Evolutionary conservation across 1,140 invertebrate species (phyloP).

Genomic region (Teleogryllus occipitalis): DNA sequence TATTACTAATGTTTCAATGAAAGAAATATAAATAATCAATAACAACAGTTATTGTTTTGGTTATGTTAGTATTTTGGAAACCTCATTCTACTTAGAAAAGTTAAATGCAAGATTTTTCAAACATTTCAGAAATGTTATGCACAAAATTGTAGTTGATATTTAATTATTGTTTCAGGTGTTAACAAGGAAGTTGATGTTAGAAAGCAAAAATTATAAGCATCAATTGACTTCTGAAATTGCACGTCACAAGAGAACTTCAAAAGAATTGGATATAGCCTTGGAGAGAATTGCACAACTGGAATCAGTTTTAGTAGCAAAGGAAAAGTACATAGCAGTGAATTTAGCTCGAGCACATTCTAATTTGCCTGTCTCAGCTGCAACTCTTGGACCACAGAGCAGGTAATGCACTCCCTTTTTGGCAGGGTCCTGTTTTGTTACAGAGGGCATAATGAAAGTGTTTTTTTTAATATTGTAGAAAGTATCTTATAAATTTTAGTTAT

Average conservation of each 20-base stretch:
- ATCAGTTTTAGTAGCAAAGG: conserved; percentile 38
- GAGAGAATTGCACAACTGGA: conserved; percentile 49
- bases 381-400: background rate
- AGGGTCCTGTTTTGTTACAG: too few relatives aligned
- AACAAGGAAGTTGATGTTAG: conserved; percentile 55
- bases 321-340: conserved; percentile 10
- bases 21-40: too few relatives aligned
- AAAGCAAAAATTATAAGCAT: conserved; percentile 61
- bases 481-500: too few relatives aligned
- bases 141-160: background rate
- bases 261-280: conserved; percentile 52
- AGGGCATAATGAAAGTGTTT: too few relatives aligned
- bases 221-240: conserved; percentile 56
- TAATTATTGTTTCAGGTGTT: conserved; percentile 36
- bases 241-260: conserved; percentile 60
- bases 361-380: background rate
- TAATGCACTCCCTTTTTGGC: background rate
- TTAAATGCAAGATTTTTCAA: background rate
- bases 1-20: too few relatives aligned
- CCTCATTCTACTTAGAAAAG: too few relatives aligned
- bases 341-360: background rate
- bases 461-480: too few relatives aligned
- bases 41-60: too few relatives aligned
- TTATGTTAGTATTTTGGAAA: too few relatives aligned
- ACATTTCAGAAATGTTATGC: background rate